Evolutionary conservation across 2,113 vertebrate species (phyloP), one percentile per base, ranked within the genome.

Genomic region (Tragelaphus scriptus): DNA sequence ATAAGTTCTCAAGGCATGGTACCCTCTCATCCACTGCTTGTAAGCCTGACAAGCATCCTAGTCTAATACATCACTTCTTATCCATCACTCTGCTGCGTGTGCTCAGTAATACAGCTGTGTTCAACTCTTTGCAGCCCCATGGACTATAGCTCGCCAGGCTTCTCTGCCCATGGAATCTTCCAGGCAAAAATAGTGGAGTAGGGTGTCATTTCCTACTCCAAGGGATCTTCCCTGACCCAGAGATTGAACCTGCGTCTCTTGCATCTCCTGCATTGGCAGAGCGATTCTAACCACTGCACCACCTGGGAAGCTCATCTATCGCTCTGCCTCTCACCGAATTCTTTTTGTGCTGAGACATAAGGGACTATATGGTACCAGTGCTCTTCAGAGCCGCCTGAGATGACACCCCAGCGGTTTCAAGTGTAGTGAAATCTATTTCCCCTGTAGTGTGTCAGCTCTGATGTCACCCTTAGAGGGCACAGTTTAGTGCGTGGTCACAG

Each of bases 311-410:
- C 71, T 40, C 71, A 75, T 25, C 36, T 75, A 25, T 75, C 71
- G 23, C 19, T 75, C 23, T 75, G 71, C 71, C 71, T 40, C 36
- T 75, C 36, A 25, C 71, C 0, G 0, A 7, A 23, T 75, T 40
- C 36, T 44, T 75, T 75, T 12, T 75, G 68, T 40, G 21, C 71
- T 44, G 71, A 75, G 71, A 44, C 36, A 44, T 44, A 44, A 44
- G 11, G n/a, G 36, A 44, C 36, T 75, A 14, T 75, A 25, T 25
- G 21, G 36, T 40, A 23, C 36, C 68, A 40, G 68, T 12, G 36
- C 11, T 25, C 21, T 75, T 75, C 23, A 13, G 71, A 25, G 71
- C 11, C 0, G 0, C 71, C 21, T 0, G 21, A 75, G 36, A 75
- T 44, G 36, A 44, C 71, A 25, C 36, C 1, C 23, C 36, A 44